Evolutionary conservation across 2,797 vertebrate genomes (phyloP), one percentile per base, ranked within the genome.

Genomic region (Poecilia picta): DNA sequence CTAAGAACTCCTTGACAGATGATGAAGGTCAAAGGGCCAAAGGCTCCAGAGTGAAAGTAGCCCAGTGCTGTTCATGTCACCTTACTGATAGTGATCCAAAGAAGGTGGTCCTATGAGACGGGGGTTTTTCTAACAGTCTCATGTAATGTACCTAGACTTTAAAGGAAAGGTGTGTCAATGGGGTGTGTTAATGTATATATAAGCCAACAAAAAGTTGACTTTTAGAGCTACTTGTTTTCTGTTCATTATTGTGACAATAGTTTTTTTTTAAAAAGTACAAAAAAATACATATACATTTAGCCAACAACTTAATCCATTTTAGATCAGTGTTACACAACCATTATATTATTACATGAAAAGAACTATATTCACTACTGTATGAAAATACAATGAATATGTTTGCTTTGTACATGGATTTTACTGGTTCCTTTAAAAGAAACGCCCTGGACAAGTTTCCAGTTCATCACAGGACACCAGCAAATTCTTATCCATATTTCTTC

Each of bases 1-100:
- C 78, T 43, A 20, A 80, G 71, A 73, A 45, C 80, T 72, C 47
- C 43, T 75, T 5, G 57, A 87, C 88, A 91, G 89, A 93, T 91
- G 89, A 85, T 81, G 79, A 86, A 88, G 90, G 92, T 91, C 89
- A 90, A 49, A 89, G 86, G 87, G 84, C 81, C 73, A 45, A 80
- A 28, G 47, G 66, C 88, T 86, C 91, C 79, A 83, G 80, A 83
- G 83, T 85, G 89, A 79, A 85, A 89, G 71, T 31, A 55, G 77
- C 49, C 70, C 53, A 72, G 46, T 1, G 47, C 23, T 11, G 13
- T 75, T 78, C 72, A 55, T 55, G 10, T 81, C 68, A 75, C 73
- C 80, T 59, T 68, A 73, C 73, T 71, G 57, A 76, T 73, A 53
- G 57, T 57, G 70, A 62, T 71, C 79, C 25, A 25, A 73, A 73